Base-by-base conservation (phyloP, 2,888 invertebrate genomes). In the Agriopis leucophaearia region DNA sequence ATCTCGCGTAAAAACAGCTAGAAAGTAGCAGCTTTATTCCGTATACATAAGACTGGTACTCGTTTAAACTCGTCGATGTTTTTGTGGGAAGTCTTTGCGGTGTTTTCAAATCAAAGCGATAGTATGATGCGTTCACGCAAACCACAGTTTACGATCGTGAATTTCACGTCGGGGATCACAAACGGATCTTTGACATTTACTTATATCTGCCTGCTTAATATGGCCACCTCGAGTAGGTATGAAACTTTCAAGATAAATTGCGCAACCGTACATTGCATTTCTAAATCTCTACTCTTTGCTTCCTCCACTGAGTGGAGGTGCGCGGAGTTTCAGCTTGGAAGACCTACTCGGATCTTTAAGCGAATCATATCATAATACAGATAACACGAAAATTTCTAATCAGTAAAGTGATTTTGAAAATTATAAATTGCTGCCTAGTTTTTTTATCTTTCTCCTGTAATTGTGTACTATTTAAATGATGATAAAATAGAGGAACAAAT, bases 51-150 rank as follows among this genome's bases (percentile, higher is more conserved):
- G 35, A 45, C 38, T 48, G 16, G 48, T 54, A 54, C 62, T 69
- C 9, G 40, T 13, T 9, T 36, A 42, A 7, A 10, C 12, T n/a
- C 35, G 10, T 40, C 35, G 61, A 69, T 75, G 52, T 47, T 64
- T 60, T 59, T 71, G 71, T 71, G 54, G 40, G 40, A 75, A 81
- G 67, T 66, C 52, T 71, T 88, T 90, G 90, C 87, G 90, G 90
- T 90, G 87, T 86, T 86, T 89, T 89, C 89, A 87, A 90, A 90
- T 89, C 88, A 88, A 88, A 87, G 88, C 79, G 81, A 80, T 81
- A 72, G 78, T 77, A 71, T 63, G 73, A 67, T 79, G 79, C 82
- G 79, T 78, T 70, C 56, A 79, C 77, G 77, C 78, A 81, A 83
- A 89, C 90, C 90, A 82, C 90, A 90, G 78, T 88, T 90, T 90